Base-by-base conservation (phyloP, 2,113 vertebrate genomes). In the Lota lota region DNA sequence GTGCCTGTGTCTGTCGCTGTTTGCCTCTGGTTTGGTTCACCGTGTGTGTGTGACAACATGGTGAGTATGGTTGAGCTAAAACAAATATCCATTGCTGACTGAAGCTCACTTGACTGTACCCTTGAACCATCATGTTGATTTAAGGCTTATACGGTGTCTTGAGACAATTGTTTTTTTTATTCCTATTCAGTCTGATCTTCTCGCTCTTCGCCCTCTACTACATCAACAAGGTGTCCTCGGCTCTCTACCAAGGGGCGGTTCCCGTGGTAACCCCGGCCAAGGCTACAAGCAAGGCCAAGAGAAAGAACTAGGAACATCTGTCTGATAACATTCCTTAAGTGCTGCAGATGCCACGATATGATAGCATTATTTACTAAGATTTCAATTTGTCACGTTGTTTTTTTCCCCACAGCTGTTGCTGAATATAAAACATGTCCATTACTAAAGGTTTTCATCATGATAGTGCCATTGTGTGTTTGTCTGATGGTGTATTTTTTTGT, bases 31-130 rank as follows among this genome's bases (percentile, higher is more conserved):
- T 54, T 88, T 99, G 84, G 96, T 99, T 2, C 97, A 99, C 69
- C 92, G 97, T 0, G 96, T 98, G 68, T 99, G 97, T 12, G 97
- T 98, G 68, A 99, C 97, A 28, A 99, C 97, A 36, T 99, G 97
- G 97, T 98, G 79, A 47, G 95, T 89, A 18, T 56, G 3, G 15
- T 47, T 14, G 40, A 47, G 40, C 8, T 47, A 47, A 10, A 12
- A 47, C 40, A 47, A 47, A 47, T 47, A 47, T 47, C 40, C 40
- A 10, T 10, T 47, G 11, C 40, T 12, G 40, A 47, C 40, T 47
- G 12, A 12, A 47, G 40, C 40, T 47, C 40, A 47, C 40, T 47
- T 47, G 40, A 47, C 7, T 47, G 40, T 14, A 14, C 40, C 8
- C 10, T 47, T 47, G 2, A 47, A 47, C 40, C 40, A 14, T 14